Evolutionary conservation across 2,113 vertebrate genomes (phyloP).

Genomic region (Misgurnus mizolepis): DNA sequence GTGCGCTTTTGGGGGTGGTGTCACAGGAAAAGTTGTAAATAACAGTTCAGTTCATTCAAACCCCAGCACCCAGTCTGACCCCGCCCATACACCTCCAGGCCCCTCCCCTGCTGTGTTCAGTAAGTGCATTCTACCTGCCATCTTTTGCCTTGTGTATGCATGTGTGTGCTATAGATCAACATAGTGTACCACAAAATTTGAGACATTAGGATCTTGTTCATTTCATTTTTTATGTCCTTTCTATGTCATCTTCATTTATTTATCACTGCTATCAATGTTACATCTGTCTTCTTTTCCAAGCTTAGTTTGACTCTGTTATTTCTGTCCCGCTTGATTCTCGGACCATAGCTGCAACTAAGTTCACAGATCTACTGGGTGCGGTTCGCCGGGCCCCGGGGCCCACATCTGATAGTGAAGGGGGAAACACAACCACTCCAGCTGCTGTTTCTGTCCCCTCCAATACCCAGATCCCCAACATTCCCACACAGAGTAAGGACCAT

Average conservation of each 20-base stretch:
- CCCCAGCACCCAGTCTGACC: slow-evolving; percentile 67
- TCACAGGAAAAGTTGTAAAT: slow-evolving; percentile 72
- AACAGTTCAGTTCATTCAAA: slow-evolving; percentile 72
- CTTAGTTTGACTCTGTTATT: slow-evolving; percentile 42
- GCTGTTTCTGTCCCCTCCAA: slow-evolving; percentile 64
- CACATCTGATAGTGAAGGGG: slow-evolving; percentile 73
- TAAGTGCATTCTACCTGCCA: slow-evolving; percentile 65
- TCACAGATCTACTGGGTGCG: slow-evolving; percentile 78
- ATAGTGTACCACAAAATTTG: no score
- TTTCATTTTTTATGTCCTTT: no score
- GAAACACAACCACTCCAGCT: slow-evolving; percentile 61
- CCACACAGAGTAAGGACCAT: slow-evolving; percentile 75
- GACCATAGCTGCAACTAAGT: slow-evolving; percentile 72
- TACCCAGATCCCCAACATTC: slow-evolving; percentile 70
- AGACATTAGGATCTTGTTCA: no score
- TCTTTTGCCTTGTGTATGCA: background rate
- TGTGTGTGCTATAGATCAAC: background rate
- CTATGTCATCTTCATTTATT: no score
- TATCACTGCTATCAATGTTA: background rate
- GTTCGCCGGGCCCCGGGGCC: slow-evolving; percentile 77
- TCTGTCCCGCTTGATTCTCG: slow-evolving; percentile 34
- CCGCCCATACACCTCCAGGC: slow-evolving; percentile 56
- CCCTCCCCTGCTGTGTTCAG: slow-evolving; percentile 67
- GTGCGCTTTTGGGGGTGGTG: slow-evolving; percentile 22
- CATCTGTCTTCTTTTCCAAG: slow-evolving; percentile 21